A percentile compares a stretch with the other conserved stretches of the same genome.
These are phyloP conservation scores for Drosophila barbarae DNA, from an alignment of 2,888 invertebrate genomes.

Conservation along the genomic window DNA sequence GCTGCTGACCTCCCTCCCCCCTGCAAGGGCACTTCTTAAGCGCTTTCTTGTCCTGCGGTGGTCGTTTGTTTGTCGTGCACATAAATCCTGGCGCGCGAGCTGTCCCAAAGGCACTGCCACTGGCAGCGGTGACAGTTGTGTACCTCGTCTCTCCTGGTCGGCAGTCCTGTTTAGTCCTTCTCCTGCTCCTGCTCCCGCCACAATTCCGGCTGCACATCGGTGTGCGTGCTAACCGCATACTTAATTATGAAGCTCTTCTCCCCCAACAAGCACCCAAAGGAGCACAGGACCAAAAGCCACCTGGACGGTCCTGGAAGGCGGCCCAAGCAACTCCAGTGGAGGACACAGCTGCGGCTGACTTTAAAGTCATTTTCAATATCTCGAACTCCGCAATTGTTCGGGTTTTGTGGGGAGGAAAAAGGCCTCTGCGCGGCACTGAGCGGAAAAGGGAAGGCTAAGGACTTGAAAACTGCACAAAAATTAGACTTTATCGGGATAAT, in stretches of 20 bases:
- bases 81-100: slow-evolving; percentile 75
- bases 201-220: slow-evolving; percentile 29
- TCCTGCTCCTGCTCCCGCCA: slow-evolving; percentile 7
- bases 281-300: slow-evolving; percentile 27
- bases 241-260: slow-evolving; percentile 67
- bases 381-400: slow-evolving; percentile 29
- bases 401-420: slow-evolving; percentile 4
- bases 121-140: slow-evolving; percentile 58
- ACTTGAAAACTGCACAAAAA: background rate
- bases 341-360: slow-evolving; percentile 61
- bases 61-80: slow-evolving; percentile 77
- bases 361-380: slow-evolving; percentile 74
- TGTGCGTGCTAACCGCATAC: slow-evolving; percentile 68
- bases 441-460: background rate
- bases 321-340: slow-evolving; percentile 17
- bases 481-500: too few species aligned
- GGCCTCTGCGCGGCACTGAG: background rate
- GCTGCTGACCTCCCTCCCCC: slow-evolving; percentile 40
- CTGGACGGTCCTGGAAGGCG: slow-evolving; percentile 13
- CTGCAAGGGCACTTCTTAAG: slow-evolving; percentile 63
- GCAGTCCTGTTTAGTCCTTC: slow-evolving; percentile 2
- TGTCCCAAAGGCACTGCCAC: slow-evolving; percentile 77
- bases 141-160: slow-evolving; percentile 21
- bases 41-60: slow-evolving; percentile 78
- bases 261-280: slow-evolving; percentile 15